Percentiles rank a stretch among this genome's conserved stretches.
Evolutionary conservation across 2,888 invertebrate species (phyloP).

Genomic region (Ectropis crepuscularia): DNA sequence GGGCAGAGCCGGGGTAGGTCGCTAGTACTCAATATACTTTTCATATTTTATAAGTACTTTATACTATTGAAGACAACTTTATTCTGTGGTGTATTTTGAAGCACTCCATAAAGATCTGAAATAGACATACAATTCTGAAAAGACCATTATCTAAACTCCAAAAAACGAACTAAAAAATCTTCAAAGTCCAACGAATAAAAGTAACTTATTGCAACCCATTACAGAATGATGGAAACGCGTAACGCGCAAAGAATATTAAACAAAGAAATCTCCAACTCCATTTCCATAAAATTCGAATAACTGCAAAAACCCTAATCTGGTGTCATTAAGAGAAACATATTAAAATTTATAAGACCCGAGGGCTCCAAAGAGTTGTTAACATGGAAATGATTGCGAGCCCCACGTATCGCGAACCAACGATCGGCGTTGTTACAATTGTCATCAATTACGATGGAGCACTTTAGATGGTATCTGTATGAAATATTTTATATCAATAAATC

Average conservation of each 20-base stretch:
- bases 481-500: conserved; percentile 80
- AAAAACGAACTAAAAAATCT: no score
- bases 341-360: conserved; percentile 65
- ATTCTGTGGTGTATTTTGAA: no score
- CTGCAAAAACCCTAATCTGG: conserved; percentile 61
- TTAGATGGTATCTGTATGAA: conserved; percentile 80
- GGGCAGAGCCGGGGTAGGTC: no score
- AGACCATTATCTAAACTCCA: no score
- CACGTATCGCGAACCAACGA: conserved; percentile 46
- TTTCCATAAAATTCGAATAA: conserved; percentile 78
- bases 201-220: conserved; percentile 34
- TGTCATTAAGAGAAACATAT: conserved; percentile 73
- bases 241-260: conserved; percentile 59
- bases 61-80: no score
- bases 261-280: conserved; percentile 47
- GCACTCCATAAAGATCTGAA: no score
- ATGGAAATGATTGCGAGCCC: conserved; percentile 68
- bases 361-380: conserved; percentile 78
- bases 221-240: conserved; percentile 50
- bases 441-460: conserved; percentile 79
- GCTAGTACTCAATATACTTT: no score
- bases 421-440: conserved; percentile 68
- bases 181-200: no score
- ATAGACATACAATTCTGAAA: not conserved
- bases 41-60: no score